These are phyloP conservation scores for Ptyas mucosa DNA, from an alignment of 2,113 vertebrate genomes.

Conservation along the genomic window DNA sequence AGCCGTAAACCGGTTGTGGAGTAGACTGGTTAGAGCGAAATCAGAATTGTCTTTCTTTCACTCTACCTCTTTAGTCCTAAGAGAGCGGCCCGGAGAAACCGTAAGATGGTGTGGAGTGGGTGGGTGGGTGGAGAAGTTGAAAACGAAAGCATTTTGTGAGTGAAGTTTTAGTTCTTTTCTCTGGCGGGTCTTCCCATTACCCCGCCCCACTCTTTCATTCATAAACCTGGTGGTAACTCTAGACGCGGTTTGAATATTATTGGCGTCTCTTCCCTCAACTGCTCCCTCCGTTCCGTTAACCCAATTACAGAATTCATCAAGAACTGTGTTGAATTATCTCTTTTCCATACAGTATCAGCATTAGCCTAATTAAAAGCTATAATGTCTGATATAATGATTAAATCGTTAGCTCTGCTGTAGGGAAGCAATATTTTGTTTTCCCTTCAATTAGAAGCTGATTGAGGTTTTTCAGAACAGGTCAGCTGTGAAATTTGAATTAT, in stretches of 20 bases:
- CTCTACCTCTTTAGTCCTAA: neutral
- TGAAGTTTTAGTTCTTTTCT: constrained; percentile 52
- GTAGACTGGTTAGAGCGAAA: neutral
- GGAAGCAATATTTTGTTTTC: constrained; percentile 94
- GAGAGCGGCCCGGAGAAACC: neutral
- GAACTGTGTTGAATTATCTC: constrained; percentile 89
- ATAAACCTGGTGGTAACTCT: constrained; percentile 71
- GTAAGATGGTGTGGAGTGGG: neutral
- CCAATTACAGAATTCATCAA: constrained; percentile 87
- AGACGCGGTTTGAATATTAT: constrained; percentile 81
- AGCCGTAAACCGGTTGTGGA: neutral
- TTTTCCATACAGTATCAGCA: constrained; percentile 86
- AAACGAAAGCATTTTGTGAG: constrained; percentile 40
- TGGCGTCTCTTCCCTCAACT: constrained; percentile 77
- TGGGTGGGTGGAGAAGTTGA: neutral
- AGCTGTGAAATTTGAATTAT: constrained; percentile 99
- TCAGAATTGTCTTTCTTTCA: neutral
- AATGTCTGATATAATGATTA: constrained; percentile 94
- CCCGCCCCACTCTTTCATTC: constrained; percentile 63
- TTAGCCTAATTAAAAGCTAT: constrained; percentile 95
- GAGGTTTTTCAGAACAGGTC: constrained; percentile 97
- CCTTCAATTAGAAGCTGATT: constrained; percentile 98
- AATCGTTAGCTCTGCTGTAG: constrained; percentile 96
- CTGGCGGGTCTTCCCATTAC: neutral
- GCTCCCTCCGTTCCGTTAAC: constrained; percentile 84